Evolutionary conservation across 92 coral and sea anemone species (phyloP).

Genomic region (Zoanthus gigantus): DNA sequence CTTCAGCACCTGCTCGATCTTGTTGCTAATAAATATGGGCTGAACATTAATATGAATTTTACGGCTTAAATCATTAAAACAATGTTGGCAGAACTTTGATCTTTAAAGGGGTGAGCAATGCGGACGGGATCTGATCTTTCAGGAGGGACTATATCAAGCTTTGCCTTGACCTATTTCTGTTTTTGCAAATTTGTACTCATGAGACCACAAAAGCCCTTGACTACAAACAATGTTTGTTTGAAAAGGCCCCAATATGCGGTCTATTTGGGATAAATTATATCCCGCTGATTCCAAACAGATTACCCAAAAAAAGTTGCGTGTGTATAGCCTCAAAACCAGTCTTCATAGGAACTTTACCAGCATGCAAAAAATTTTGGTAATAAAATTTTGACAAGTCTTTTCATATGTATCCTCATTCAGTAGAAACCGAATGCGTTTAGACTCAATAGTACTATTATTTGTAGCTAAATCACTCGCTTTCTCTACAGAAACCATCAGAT

Average conservation of each 20-base stretch:
- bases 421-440: background rate
- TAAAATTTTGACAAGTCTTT: background rate
- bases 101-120: no score
- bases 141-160: background rate
- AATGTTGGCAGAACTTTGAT: no score
- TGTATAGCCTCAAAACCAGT: background rate
- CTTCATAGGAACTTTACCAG: conserved; percentile 36
- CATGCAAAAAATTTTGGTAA: conserved; percentile 21
- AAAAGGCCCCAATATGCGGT: conserved; percentile 31
- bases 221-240: conserved; percentile 44
- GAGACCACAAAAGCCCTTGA: conserved; percentile 39
- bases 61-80: no score
- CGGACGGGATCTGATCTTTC: no score
- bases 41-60: no score
- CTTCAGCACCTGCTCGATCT: no score
- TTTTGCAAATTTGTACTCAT: conserved; percentile 39
- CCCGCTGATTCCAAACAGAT: conserved; percentile 21
- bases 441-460: background rate
- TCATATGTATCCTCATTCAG: background rate
- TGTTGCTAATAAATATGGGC: no score
- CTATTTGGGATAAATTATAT: conserved; percentile 10
- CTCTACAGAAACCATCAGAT: background rate
- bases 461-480: background rate
- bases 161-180: conserved; percentile 37
- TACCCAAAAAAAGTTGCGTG: conserved; percentile 42